Base-by-base conservation (phyloP, 2,797 vertebrate genomes). In the Podarcis lilfordi region DNA sequence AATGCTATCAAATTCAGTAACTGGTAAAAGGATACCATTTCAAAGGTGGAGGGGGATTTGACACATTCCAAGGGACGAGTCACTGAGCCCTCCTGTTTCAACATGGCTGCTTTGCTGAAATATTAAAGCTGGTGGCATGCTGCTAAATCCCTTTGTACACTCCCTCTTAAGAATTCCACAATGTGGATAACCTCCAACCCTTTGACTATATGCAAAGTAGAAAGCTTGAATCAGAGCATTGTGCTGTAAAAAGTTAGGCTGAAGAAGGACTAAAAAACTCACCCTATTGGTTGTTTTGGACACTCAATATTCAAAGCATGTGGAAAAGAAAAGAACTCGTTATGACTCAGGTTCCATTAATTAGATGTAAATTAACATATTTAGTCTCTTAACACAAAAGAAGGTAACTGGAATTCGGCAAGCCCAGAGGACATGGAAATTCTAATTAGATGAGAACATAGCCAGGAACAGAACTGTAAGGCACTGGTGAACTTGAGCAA, bases 181-280 rank as follows among this genome's bases (percentile, higher is more conserved):
- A 96, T 97, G 97, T 96, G 96, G 96, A 95, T 97, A 98, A 98
- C 97, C 97, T 98, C 96, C 95, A 96, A 97, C 94, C 96, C 93
- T 97, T 97, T 81, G 97, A 97, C 97, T 97, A 95, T 98, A 97
- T 97, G 97, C 96, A 97, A 97, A 98, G 96, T 77, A 91, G 95
- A 89, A 84, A 91, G 92, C 91, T 94, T 97, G 96, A 96, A 96
- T 96, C 93, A 93, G 95, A 95, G 94, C 96, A 96, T 97, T 97
- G 96, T 97, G 91, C 94, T 95, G 92, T 79, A 87, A 95, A 93
- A 93, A 88, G 94, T 94, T 93, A 81, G 89, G 79, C 85, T 1
- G 88, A 91, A 95, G 90, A 80, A 35, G 91, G 91, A 93, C 92
- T 95, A 91, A 96, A 96, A 95, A 95, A 92, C n/a, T 91, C 66